Percentiles rank a stretch among this genome's conserved stretches.
Evolutionary conservation across 2,888 invertebrate genomes (phyloP).

Genomic region (Octodonta nipae): DNA sequence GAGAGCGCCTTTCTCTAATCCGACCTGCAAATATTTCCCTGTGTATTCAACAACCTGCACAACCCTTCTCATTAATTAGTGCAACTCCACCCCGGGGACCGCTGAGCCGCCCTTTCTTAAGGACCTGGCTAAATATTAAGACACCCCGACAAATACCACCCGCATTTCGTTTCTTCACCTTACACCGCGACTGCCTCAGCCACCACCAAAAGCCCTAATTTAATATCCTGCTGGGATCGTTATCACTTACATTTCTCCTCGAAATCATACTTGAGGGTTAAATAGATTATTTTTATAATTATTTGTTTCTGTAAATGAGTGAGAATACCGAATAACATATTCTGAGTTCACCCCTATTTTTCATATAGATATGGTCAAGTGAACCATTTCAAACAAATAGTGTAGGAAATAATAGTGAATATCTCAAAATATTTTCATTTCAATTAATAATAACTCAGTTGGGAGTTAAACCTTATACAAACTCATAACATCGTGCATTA

Average conservation of each 20-base stretch:
- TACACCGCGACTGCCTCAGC: background rate
- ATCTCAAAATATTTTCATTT: too few species aligned
- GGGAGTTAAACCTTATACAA: too few species aligned
- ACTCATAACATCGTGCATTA: too few species aligned
- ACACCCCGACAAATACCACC: constrained; percentile 17
- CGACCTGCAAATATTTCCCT: constrained; percentile 29
- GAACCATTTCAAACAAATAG: too few species aligned
- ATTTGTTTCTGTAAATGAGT: too few species aligned
- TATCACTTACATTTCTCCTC: constrained; percentile 9
- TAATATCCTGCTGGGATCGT: constrained; percentile 8
- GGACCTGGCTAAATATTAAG: constrained; percentile 28
- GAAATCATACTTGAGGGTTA: too few species aligned
- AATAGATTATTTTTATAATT: too few species aligned
- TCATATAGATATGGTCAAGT: too few species aligned
- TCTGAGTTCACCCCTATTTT: too few species aligned
- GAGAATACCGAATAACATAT: too few species aligned
- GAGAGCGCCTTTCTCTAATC: constrained; percentile 14
- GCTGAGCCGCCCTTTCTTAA: constrained; percentile 29
- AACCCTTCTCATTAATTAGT: constrained; percentile 38
- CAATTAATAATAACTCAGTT: too few species aligned
- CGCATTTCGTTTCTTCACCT: constrained; percentile 16
- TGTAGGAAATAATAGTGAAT: too few species aligned
- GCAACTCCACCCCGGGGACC: constrained; percentile 36
- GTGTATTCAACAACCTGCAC: constrained; percentile 34
- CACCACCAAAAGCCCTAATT: constrained; percentile 8